Conservation (phyloP, 2,797 vertebrate genomes). For the Macrochelys suwanniensis region DNA sequence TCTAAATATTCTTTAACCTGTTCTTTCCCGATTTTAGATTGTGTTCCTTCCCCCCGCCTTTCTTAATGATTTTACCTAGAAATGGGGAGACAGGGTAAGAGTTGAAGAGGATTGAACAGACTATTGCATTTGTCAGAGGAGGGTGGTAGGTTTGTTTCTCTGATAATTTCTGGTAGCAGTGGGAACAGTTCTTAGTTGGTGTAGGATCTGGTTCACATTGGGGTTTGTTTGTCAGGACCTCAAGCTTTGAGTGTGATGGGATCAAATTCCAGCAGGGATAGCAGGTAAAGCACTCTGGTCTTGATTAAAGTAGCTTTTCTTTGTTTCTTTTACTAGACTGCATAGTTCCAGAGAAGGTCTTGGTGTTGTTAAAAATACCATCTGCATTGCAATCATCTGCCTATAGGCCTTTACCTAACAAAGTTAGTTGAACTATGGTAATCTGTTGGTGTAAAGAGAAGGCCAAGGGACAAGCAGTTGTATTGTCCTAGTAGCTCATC, state of each 20-base stretch:
- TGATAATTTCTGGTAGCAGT: background rate
- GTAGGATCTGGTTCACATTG: background rate
- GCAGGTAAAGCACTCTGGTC: background rate
- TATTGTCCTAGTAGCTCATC: background rate
- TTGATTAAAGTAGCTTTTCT: background rate
- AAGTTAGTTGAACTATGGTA: background rate
- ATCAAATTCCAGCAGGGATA: background rate
- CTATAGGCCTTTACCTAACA: background rate
- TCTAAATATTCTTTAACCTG: no score
- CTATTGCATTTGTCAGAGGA: background rate
- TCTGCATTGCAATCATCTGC: background rate
- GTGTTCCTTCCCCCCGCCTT: no score
- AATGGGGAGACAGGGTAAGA: no score
- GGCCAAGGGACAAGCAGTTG: background rate
- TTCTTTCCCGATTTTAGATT: no score
- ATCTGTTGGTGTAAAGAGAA: background rate
- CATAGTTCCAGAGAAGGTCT: background rate
- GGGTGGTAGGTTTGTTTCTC: background rate
- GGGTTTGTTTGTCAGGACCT: background rate
- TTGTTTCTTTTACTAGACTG: background rate
- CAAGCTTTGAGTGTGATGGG: background rate
- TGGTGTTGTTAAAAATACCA: background rate
- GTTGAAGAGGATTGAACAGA: background rate
- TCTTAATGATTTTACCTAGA: no score
- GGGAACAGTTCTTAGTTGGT: background rate